A percentile compares a stretch with the other conserved stretches of the same genome.
Evolutionary conservation across 2,888 invertebrate genomes (phyloP).

Genomic region (Yponomeuta plumbellus): DNA sequence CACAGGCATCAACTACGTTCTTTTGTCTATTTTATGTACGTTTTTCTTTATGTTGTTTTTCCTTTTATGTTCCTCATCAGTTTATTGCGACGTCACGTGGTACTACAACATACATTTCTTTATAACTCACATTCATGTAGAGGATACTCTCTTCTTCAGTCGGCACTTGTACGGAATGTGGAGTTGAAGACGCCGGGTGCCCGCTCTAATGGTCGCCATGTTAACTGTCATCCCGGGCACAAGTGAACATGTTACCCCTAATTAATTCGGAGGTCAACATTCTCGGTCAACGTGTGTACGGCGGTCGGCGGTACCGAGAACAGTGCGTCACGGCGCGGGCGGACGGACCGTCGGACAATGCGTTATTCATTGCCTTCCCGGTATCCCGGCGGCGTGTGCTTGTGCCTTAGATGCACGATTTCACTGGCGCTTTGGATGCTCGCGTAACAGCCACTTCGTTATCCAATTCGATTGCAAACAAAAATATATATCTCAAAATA

Average conservation of each 20-base stretch:
- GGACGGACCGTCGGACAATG: slow-evolving; percentile 71
- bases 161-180: no score
- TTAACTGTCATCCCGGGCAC: not conserved
- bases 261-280: slow-evolving; percentile 56
- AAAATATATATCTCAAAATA: no score
- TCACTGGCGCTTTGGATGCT: slow-evolving; percentile 39
- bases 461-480: not conserved
- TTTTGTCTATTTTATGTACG: no score
- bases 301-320: slow-evolving; percentile 60
- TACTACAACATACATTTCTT: no score
- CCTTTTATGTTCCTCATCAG: no score
- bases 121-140: no score
- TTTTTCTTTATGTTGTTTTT: no score
- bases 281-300: slow-evolving; percentile 62
- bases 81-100: no score
- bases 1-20: no score
- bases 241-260: slow-evolving; percentile 16
- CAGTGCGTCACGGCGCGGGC: slow-evolving; percentile 59
- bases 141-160: no score
- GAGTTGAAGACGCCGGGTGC: no score
- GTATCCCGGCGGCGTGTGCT: slow-evolving; percentile 62
- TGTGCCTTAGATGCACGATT: slow-evolving; percentile 68
- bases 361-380: slow-evolving; percentile 74
- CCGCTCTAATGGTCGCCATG: not conserved
- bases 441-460: not conserved